These are phyloP conservation scores for Agraylea sexmaculata DNA, from an alignment of 1,140 invertebrate genomes.

Conservation along the genomic window DNA sequence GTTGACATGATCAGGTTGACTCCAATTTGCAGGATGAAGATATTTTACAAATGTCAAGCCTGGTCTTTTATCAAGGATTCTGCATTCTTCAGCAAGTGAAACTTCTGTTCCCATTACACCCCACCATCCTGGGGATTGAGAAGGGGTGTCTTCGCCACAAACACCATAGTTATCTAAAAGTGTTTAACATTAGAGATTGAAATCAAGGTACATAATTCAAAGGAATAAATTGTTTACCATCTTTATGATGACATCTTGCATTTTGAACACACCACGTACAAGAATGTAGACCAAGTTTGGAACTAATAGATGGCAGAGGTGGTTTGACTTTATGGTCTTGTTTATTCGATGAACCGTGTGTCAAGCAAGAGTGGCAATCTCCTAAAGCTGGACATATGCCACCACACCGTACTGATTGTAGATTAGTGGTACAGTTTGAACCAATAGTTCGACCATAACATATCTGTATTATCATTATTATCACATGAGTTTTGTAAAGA, in stretches of 20 bases:
- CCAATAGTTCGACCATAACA: constrained; percentile 75
- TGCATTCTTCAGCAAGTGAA: constrained; percentile 62
- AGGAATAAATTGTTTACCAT: constrained; percentile 39
- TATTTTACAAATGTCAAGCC: constrained; percentile 84
- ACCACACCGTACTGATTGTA: constrained; percentile 75
- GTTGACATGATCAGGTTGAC: constrained; percentile 72
- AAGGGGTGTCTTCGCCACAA: constrained; percentile 68
- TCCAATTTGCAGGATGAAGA: constrained; percentile 70
- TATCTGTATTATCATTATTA: constrained; percentile 31
- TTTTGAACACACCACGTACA: constrained; percentile 92
- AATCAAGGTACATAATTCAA: constrained; percentile 3
- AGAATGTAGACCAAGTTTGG: constrained; percentile 60
- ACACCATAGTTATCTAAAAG: constrained; percentile 63
- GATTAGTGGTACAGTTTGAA: constrained; percentile 75
- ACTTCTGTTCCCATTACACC: constrained; percentile 71
- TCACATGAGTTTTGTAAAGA: not conserved
- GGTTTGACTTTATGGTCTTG: constrained; percentile 22
- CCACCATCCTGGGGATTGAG: constrained; percentile 80
- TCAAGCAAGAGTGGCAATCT: constrained; percentile 81
- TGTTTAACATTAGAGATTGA: not conserved
- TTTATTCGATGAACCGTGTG: constrained; percentile 45
- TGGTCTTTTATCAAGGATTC: constrained; percentile 64
- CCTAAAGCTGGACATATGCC: constrained; percentile 77
- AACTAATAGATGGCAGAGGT: constrained; percentile 52
- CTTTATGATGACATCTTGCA: constrained; percentile 75